phyloP scores from a whole-genome alignment of 2,797 vertebrate species.

The Pseudopleuronectes americanus region DNA sequence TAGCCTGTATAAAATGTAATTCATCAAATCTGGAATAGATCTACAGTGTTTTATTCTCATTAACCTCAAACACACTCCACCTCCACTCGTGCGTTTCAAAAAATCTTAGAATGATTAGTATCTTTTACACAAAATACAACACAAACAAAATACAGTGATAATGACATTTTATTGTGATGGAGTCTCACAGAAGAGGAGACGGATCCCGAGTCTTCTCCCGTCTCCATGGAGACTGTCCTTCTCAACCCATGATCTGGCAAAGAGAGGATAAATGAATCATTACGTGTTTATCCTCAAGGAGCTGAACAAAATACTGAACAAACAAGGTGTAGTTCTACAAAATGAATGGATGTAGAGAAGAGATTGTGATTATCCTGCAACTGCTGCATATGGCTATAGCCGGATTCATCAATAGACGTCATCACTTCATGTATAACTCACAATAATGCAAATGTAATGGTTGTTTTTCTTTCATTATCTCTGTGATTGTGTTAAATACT shows the following conservation, averaged over 20 bases:
- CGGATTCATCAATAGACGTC: background rate
- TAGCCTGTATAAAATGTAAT: background rate
- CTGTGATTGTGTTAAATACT: slow-evolving; percentile 65
- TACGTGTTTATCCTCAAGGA: slow-evolving; percentile 18
- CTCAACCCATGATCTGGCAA: slow-evolving; percentile 78
- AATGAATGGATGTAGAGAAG: too few species aligned
- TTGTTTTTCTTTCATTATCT: background rate
- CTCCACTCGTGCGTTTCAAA: background rate
- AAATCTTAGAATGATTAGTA: background rate
- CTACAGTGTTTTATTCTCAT: background rate
- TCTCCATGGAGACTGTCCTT: slow-evolving; percentile 49
- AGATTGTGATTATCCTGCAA: background rate
- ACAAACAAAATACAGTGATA: slow-evolving; percentile 11
- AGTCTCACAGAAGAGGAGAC: slow-evolving; percentile 13
- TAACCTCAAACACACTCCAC: background rate
- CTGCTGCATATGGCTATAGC: background rate
- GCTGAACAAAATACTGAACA: background rate
- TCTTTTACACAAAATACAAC: background rate
- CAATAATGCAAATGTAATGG: too few species aligned
- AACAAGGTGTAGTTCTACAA: background rate
- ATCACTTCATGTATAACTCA: too few species aligned
- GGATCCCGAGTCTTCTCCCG: slow-evolving; percentile 20
- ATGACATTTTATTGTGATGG: slow-evolving; percentile 60
- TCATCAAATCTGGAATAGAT: too few species aligned
- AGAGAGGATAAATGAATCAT: slow-evolving; percentile 48